These are phyloP conservation scores for Orthonevra nobilis DNA, from an alignment of 2,888 invertebrate genomes.

Conservation along the genomic window DNA sequence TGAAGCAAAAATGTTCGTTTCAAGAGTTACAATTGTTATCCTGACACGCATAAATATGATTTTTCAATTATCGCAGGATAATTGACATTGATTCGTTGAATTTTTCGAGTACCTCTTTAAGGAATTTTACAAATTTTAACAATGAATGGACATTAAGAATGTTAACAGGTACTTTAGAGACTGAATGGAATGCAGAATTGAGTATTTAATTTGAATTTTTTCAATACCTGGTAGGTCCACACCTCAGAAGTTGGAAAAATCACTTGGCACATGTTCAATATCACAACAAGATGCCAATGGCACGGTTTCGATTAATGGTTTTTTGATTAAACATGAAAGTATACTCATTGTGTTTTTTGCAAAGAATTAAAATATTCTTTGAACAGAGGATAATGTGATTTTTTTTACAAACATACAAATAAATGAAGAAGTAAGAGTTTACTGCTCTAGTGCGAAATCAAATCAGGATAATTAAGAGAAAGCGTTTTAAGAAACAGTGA, in stretches of 20 bases:
- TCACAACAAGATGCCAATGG: constrained; percentile 10
- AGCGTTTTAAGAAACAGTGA: too few species aligned
- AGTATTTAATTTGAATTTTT: background rate
- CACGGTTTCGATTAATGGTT: background rate
- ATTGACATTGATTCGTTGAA: constrained; percentile 27
- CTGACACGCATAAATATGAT: constrained; percentile 63
- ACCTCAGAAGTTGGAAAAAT: background rate
- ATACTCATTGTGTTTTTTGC: too few species aligned
- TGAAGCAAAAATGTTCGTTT: constrained; percentile 23
- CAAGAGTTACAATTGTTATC: constrained; percentile 15
- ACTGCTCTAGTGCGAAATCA: too few species aligned
- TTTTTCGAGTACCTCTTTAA: too few species aligned
- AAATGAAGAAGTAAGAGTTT: too few species aligned
- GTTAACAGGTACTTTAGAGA: constrained; percentile 25
- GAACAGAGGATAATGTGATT: too few species aligned
- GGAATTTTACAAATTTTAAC: background rate
- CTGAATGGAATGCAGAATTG: constrained; percentile 21
- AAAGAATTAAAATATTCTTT: too few species aligned
- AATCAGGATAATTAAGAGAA: too few species aligned
- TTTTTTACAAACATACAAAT: too few species aligned
- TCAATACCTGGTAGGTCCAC: constrained; percentile 36
- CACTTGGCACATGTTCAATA: constrained; percentile 40
- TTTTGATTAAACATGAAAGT: background rate
- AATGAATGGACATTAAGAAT: background rate
- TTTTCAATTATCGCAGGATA: constrained; percentile 56